Conservation (phyloP, 2,113 vertebrate genomes). For the Alouatta palliata region DNA sequence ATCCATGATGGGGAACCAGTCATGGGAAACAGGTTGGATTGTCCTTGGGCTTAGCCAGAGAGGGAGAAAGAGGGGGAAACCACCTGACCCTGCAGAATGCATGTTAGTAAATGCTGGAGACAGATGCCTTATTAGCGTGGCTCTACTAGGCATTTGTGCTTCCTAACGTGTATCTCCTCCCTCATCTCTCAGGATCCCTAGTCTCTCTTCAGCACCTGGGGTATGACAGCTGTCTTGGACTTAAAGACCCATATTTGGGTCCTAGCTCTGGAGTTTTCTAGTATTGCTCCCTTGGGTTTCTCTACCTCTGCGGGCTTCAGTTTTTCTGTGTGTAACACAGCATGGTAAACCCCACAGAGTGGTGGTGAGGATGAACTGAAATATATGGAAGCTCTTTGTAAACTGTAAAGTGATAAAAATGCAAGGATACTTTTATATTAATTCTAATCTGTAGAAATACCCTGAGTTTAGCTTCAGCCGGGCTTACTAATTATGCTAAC, state of each 20-base stretch:
- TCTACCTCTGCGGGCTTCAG: background rate
- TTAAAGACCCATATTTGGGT: background rate
- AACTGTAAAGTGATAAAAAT: background rate
- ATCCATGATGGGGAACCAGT: background rate
- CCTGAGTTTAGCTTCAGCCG: background rate
- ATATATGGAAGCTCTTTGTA: background rate
- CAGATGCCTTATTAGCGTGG: too few species aligned
- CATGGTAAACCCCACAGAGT: background rate
- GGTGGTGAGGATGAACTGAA: background rate
- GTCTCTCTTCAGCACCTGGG: background rate
- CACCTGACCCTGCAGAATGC: background rate
- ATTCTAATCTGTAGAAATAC: background rate
- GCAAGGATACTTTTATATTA: background rate
- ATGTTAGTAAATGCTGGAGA: background rate
- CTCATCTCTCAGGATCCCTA: accelerated
- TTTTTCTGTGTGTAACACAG: background rate
- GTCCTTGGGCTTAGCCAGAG: background rate
- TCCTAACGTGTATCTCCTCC: background rate
- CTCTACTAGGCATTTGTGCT: background rate
- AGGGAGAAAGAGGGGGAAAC: too few species aligned
- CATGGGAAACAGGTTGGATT: background rate
- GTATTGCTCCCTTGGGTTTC: background rate
- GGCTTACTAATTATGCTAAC: background rate
- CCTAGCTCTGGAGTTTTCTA: background rate
- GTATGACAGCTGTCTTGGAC: background rate